Base-by-base conservation (phyloP, 2,888 invertebrate species). In the Drosophila stalkeri region DNA sequence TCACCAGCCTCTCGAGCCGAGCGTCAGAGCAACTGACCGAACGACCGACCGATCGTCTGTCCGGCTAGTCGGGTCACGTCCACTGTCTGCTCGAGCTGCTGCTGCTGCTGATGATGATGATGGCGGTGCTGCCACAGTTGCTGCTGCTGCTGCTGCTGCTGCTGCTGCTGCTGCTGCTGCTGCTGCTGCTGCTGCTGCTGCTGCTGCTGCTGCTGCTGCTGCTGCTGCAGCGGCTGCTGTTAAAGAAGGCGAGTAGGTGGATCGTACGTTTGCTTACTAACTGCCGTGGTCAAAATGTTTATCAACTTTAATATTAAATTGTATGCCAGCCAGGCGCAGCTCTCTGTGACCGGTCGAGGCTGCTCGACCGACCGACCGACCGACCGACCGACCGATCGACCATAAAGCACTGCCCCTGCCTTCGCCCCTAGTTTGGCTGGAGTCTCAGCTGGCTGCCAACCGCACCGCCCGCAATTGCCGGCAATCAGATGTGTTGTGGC, bases 201-300 rank as follows among this genome's bases (percentile, higher is more conserved):
- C 86, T 80, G 88, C 71, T 47, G 47, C 27, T 47, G 46, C 49
- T 27, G 49, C 49, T 16, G 33, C 81, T 83, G 89, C 86, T 77
- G 84, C 79, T 79, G 80, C 79, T 63, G 82, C 78, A 72, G 81
- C 86, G 74, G 90, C 85, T 88, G 90, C 89, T 77, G 81, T 87
- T 84, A 84, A 90, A 86, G 91, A 87, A 92, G 90, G 91, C 91
- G 91, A 91, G 91, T 91, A 92, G 92, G 92, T 92, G 92, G 92
- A 92, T 89, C 92, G 91, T 92, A 90, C 92, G 92, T 91, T 92
- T 92, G 92, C 90, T 92, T 91, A 92, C 92, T 92, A 91, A 92
- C 92, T 92, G 91, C 90, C 84, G 89, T 90, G 87, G 74, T 87
- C 88, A 91, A 92, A 92, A 90, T 91, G 86, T 91, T 91, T 91